phyloP scores from a whole-genome alignment of 1,140 invertebrate species.

The Lordiphosa clarofinis region DNA sequence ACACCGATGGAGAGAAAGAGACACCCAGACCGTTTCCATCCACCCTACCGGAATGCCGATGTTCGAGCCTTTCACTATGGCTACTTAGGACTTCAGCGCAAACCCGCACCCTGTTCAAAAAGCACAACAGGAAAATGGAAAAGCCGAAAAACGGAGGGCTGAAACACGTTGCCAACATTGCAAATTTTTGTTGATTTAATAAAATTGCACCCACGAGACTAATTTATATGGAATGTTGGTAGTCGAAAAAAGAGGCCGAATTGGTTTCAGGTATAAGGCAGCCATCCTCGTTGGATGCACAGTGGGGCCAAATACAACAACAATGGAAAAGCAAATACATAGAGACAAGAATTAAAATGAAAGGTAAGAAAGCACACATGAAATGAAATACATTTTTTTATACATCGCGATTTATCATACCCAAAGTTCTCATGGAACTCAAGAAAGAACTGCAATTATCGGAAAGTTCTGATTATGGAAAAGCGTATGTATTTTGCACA shows the following conservation, averaged over 20 bases:
- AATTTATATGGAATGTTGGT: constrained; percentile 76
- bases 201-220: constrained; percentile 78
- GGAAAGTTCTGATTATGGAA: no score
- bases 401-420: no score
- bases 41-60: constrained; percentile 9
- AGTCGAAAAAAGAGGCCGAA: constrained; percentile 59
- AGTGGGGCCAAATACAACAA: constrained; percentile 11
- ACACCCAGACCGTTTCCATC: constrained; percentile 11
- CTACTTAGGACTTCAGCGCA: constrained; percentile 46
- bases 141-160: constrained; percentile 17
- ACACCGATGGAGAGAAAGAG: constrained; percentile 4
- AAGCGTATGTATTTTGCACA: no score
- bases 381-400: no score
- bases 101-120: constrained; percentile 8
- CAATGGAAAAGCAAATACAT: no score
- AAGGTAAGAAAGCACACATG: no score
- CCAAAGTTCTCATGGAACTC: no score
- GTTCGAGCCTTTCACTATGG: constrained; percentile 24
- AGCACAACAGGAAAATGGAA: constrained; percentile 24
- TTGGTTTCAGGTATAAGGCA: constrained; percentile 63
- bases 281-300: constrained; percentile 33
- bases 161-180: constrained; percentile 64
- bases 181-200: constrained; percentile 79
- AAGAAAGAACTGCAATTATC: no score
- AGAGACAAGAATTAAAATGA: no score